Evolutionary conservation across 2,113 vertebrate genomes (phyloP).

Genomic region (Odontesthes bonariensis): DNA sequence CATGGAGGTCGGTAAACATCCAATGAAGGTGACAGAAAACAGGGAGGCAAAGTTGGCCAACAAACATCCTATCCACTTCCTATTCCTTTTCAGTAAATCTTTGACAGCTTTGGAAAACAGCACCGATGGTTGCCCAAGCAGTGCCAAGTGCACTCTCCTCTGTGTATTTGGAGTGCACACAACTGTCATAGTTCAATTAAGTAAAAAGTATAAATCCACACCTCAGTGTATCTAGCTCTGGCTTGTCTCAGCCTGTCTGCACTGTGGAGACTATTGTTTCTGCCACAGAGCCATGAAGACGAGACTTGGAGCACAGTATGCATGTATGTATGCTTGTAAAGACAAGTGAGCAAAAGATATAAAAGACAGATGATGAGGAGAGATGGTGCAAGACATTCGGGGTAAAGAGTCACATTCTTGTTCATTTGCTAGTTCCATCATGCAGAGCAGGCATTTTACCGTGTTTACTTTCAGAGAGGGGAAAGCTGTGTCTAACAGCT

Average conservation of each 20-base stretch:
- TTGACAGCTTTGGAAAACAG: slow-evolving; percentile 44
- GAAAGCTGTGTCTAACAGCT: slow-evolving; percentile 65
- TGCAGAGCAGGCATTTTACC: slow-evolving; percentile 52
- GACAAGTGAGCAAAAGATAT: slow-evolving; percentile 29
- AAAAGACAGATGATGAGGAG: slow-evolving; percentile 29
- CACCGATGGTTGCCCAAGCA: slow-evolving; percentile 44
- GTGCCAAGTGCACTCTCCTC: slow-evolving; percentile 50
- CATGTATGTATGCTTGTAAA: slow-evolving; percentile 43
- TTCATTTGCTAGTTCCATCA: slow-evolving; percentile 68
- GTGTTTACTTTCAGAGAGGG: slow-evolving; percentile 70
- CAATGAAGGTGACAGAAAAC: slow-evolving; percentile 63
- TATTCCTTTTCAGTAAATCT: slow-evolving; percentile 28
- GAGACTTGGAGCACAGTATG: slow-evolving; percentile 47
- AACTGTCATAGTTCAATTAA: slow-evolving; percentile 45
- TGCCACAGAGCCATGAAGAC: slow-evolving; percentile 24
- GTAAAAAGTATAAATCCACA: slow-evolving; percentile 59
- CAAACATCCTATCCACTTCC: slow-evolving; percentile 31
- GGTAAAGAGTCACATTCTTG: slow-evolving; percentile 71
- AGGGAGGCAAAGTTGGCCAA: slow-evolving; percentile 45
- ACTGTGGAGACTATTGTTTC: slow-evolving; percentile 57
- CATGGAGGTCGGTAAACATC: slow-evolving; percentile 28
- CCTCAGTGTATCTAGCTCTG: slow-evolving; percentile 57
- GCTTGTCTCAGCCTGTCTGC: slow-evolving; percentile 74
- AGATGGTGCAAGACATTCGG: slow-evolving; percentile 38
- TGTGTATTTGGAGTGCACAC: slow-evolving; percentile 27